Base-by-base conservation (phyloP, 1,140 invertebrate species). In the Drosophila eugracilis region DNA sequence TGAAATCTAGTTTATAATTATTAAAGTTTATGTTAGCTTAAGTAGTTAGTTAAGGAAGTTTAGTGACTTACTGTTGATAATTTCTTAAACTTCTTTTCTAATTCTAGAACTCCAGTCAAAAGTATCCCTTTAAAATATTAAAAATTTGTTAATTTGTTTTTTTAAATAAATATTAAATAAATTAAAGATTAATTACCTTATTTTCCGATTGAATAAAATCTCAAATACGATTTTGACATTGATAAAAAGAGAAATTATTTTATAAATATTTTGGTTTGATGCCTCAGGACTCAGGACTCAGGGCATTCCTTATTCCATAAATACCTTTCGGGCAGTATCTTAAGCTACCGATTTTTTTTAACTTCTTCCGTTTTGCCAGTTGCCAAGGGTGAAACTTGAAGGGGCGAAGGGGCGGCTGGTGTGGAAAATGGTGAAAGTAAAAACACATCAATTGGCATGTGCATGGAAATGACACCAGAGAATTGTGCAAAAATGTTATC, bases 401-500 rank as follows among this genome's bases (percentile, higher is more conserved):
- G 7, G 21, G 44, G 55, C 5, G 30, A 15, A 15, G 44, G 21
- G 44, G 28, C 3, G 24, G 22, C 4, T 22, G 34, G 21, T 44
- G 60, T 37, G 54, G 74, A 21, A 26, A 19, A 45, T 19, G 78
- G 66, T 58, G 77, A 85, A 85, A 85, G 80, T 85, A 85, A 85
- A 88, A 86, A 86, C 81, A 88, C 81, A 86, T 88, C 81, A 86
- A 86, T 86, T 86, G 81, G 81, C 81, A 88, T 86, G 81, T 86
- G 81, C 83, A 86, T 88, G 83, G 83, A 86, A 86, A 86, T 86
- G 81, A 86, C 81, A 88, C 81, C 83, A 86, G 81, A 86, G 81
- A 88, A 81, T 81, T 88, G 81, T 88, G 81, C 81, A 86, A 86
- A 86, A 86, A 86, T 86, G 81, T 86, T 86, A 86, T 86, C 81